Evolutionary conservation across 2,797 vertebrate species (phyloP).

Genomic region (Ammospiza maritima): DNA sequence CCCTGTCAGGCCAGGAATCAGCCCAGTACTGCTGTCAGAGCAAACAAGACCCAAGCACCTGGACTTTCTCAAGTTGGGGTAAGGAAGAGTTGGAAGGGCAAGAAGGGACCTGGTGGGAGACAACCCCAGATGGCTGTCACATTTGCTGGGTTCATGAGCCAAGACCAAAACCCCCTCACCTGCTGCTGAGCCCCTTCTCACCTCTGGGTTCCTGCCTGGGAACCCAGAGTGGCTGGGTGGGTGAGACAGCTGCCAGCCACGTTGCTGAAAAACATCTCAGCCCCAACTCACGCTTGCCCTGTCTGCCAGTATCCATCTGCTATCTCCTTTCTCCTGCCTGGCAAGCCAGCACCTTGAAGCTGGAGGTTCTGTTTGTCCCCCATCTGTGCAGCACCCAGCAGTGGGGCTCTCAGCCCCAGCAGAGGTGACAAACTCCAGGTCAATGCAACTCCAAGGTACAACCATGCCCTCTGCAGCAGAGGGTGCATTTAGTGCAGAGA

Average conservation of each 20-base stretch:
- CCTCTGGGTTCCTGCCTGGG: not conserved
- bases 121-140: accelerated
- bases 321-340: not conserved
- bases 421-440: not conserved
- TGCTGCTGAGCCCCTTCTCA: accelerated
- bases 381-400: not conserved
- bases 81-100: not conserved
- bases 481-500: not conserved
- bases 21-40: accelerated
- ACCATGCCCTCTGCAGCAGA: accelerated
- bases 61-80: accelerated
- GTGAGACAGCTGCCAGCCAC: not conserved
- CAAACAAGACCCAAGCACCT: not conserved
- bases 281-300: not conserved
- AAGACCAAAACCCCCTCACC: not conserved
- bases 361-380: not conserved
- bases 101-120: not conserved
- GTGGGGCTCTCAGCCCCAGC: accelerated
- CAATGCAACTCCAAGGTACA: not conserved
- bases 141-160: not conserved
- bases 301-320: not conserved
- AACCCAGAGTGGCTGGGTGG: accelerated
- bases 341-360: not conserved
- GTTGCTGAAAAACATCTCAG: not conserved
- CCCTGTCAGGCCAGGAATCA: not conserved